These are phyloP conservation scores for Canis aureus DNA, from an alignment of 2,113 vertebrate species.

Conservation along the genomic window DNA sequence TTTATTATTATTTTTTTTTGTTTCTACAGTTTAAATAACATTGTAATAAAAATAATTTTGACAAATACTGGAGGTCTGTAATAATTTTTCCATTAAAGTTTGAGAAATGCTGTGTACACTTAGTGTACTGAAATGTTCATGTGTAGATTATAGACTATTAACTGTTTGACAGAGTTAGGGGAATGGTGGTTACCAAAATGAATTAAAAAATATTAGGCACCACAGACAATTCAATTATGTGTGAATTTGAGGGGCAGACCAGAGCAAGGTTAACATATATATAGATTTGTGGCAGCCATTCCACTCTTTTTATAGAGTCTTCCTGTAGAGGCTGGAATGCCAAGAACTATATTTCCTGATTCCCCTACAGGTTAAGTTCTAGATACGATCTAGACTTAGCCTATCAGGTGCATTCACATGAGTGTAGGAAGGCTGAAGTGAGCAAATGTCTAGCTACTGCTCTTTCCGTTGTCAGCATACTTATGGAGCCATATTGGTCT, in stretches of 20 bases:
- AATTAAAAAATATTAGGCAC: background rate
- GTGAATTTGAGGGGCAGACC: background rate
- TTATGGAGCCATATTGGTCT: background rate
- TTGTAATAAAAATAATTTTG: conserved; percentile 28
- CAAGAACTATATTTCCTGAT: conserved; percentile 14
- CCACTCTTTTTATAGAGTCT: background rate
- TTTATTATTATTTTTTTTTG: no score
- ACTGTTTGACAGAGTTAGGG: background rate
- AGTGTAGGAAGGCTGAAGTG: background rate
- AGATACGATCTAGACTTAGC: background rate
- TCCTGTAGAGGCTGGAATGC: background rate
- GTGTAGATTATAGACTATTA: background rate
- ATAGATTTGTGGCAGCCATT: background rate
- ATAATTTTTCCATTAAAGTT: background rate
- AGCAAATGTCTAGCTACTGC: background rate
- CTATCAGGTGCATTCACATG: background rate
- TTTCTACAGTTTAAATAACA: conserved; percentile 55
- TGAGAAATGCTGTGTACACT: background rate
- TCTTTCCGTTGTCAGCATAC: background rate
- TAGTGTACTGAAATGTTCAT: background rate
- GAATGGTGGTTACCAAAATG: background rate
- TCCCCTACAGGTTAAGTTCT: background rate
- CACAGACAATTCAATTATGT: background rate
- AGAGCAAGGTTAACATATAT: background rate
- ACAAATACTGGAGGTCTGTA: background rate